These are phyloP conservation scores for Leptopterna dolabrata DNA, from an alignment of 2,888 invertebrate species.

Conservation along the genomic window DNA sequence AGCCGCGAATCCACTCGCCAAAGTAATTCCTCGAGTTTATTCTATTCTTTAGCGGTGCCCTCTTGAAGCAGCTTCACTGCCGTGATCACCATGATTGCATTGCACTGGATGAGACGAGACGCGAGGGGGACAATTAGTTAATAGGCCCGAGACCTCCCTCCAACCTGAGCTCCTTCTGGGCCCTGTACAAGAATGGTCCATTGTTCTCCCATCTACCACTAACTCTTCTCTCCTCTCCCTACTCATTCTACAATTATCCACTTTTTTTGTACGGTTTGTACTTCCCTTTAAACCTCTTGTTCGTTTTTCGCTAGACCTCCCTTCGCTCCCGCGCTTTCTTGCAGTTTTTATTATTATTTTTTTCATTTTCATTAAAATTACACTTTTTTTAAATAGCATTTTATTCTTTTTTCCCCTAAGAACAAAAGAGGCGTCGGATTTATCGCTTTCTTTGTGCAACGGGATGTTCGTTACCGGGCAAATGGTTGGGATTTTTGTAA, in stretches of 20 bases:
- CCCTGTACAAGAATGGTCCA: neutral
- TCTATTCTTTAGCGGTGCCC: neutral
- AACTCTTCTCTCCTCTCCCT: neutral
- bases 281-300: neutral
- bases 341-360: neutral
- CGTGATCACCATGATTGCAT: neutral
- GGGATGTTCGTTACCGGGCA: neutral
- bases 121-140: slow-evolving; percentile 7
- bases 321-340: neutral
- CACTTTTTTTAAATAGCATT: neutral
- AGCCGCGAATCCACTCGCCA: neutral
- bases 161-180: neutral
- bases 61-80: neutral
- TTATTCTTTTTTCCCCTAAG: neutral
- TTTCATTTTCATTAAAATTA: neutral
- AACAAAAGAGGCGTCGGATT: slow-evolving; percentile 39
- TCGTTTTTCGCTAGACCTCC: neutral
- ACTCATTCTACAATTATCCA: slow-evolving; percentile 20
- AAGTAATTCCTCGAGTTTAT: neutral
- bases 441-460: slow-evolving; percentile 33
- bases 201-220: slow-evolving; percentile 11
- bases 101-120: neutral
- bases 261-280: neutral
- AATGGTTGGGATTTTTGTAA: slow-evolving; percentile 17
- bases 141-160: neutral